Conservation (phyloP, 2,888 invertebrate genomes). For the Aphodius granarius region DNA sequence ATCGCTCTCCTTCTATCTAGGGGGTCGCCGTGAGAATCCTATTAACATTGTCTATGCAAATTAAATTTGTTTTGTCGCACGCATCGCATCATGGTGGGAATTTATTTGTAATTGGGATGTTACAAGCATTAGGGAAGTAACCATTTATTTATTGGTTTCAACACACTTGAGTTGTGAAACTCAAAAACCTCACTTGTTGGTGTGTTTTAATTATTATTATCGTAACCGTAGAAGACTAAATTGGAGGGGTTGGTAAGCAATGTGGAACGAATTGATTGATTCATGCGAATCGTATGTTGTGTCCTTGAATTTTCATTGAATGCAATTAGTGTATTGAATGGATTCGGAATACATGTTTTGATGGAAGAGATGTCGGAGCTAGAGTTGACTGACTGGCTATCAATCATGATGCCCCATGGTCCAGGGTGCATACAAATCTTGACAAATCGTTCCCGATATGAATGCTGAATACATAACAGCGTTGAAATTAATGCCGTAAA, state of each 20-base stretch:
- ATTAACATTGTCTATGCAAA: neutral
- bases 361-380: constrained; percentile 49
- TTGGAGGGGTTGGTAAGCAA: neutral
- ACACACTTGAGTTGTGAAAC: no score
- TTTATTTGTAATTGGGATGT: neutral
- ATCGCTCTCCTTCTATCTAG: neutral
- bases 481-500: constrained; percentile 29
- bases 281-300: neutral
- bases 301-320: constrained; percentile 21
- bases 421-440: constrained; percentile 52
- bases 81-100: neutral
- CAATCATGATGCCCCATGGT: constrained; percentile 47
- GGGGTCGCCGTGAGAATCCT: constrained; percentile 9
- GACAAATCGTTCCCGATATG: constrained; percentile 54
- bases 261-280: neutral
- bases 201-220: neutral
- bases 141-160: no score
- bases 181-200: no score
- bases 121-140: neutral
- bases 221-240: neutral
- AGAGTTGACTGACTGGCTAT: constrained; percentile 48
- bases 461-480: constrained; percentile 49
- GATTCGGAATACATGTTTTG: constrained; percentile 41
- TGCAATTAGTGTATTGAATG: constrained; percentile 29
- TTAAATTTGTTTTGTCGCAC: neutral